Conservation (phyloP, 2,888 invertebrate species). For the Eupithecia inturbata region DNA sequence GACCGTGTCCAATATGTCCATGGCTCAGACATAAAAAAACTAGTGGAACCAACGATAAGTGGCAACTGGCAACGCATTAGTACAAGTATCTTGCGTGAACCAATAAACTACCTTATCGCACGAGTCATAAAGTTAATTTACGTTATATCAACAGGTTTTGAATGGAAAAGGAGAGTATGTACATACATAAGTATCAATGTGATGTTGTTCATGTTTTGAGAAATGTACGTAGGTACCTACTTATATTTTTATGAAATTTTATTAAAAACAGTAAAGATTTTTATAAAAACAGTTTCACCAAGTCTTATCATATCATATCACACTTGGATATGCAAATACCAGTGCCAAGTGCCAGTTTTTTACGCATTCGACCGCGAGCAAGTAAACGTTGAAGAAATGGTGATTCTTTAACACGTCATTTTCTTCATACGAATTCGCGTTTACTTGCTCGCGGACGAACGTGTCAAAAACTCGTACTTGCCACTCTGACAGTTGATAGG, state of each 20-base stretch:
- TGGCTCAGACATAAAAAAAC: constrained; percentile 23
- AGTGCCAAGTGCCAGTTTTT: too few species aligned
- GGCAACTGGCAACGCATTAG: constrained; percentile 29
- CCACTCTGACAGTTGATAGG: too few species aligned
- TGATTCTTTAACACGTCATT: too few species aligned
- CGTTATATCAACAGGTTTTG: constrained; percentile 4
- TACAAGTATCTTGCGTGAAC: constrained; percentile 40
- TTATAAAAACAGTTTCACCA: too few species aligned
- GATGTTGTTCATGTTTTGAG: background rate
- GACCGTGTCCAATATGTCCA: constrained; percentile 19
- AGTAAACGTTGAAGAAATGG: too few species aligned
- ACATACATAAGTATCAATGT: background rate
- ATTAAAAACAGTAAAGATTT: background rate
- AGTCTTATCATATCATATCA: too few species aligned
- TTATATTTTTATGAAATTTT: background rate
- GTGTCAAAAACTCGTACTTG: too few species aligned
- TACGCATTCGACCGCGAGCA: too few species aligned
- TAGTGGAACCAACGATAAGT: constrained; percentile 28
- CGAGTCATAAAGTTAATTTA: constrained; percentile 41
- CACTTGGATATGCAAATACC: too few species aligned
- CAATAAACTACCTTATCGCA: constrained; percentile 51
- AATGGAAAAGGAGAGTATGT: background rate
- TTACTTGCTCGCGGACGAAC: too few species aligned
- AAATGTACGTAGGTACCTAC: background rate
- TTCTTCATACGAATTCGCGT: too few species aligned